A percentile compares a stretch with the other conserved stretches of the same genome.
phyloP scores from a whole-genome alignment of 2,113 vertebrate genomes.

The Pseudopipra pipra region DNA sequence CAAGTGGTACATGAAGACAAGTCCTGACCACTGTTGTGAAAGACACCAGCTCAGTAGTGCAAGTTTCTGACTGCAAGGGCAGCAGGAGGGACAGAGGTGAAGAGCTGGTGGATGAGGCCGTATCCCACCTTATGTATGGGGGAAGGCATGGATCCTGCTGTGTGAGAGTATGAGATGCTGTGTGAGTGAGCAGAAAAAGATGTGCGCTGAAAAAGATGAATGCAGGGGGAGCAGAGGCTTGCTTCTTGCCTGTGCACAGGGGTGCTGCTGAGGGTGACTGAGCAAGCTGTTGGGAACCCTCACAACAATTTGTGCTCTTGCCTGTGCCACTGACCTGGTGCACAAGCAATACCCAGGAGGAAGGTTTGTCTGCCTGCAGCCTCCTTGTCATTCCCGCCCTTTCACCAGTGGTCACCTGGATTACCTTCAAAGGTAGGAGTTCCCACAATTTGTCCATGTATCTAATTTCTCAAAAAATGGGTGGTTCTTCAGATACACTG shows the following conservation, averaged over 20 bases:
- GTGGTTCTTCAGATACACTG: not conserved
- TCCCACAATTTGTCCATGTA: not conserved
- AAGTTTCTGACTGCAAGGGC: not conserved
- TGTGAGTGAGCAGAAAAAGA: not conserved
- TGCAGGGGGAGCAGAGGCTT: not conserved
- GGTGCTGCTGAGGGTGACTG: not conserved
- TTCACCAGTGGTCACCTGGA: not conserved
- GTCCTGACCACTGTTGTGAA: not conserved
- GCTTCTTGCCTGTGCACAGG: not conserved
- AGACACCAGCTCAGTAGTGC: not conserved
- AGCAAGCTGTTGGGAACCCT: not conserved
- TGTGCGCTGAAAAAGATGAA: accelerated
- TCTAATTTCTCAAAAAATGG: not conserved
- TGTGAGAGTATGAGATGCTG: not conserved
- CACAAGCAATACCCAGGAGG: not conserved
- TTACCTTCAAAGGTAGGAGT: not conserved
- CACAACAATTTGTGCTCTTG: accelerated
- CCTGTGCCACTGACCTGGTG: not conserved
- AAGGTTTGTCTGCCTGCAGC: not conserved
- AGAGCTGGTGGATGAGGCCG: not conserved
- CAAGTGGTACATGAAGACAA: not conserved
- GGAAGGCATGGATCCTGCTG: not conserved
- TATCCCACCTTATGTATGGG: not conserved
- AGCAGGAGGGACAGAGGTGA: not conserved
- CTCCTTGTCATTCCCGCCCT: not conserved